phyloP scores from a whole-genome alignment of 2,113 vertebrate species.

The Pipa parva region DNA sequence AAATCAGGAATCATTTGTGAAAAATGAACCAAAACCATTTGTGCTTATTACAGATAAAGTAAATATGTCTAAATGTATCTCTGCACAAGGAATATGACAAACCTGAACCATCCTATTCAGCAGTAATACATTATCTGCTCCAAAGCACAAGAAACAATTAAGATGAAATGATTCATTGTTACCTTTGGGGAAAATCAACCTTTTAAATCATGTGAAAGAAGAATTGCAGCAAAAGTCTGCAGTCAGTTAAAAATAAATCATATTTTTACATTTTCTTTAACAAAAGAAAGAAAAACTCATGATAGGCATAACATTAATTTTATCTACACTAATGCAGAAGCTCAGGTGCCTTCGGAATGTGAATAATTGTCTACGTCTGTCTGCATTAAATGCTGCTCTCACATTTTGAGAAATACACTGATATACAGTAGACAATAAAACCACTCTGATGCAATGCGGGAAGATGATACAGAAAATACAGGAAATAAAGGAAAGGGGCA shows the following conservation, averaged over 20 bases:
- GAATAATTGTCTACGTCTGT: neutral
- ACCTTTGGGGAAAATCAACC: conserved; percentile 39
- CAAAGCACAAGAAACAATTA: conserved; percentile 39
- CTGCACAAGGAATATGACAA: conserved; percentile 21
- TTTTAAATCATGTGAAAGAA: conserved; percentile 23
- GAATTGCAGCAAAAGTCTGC: conserved; percentile 11
- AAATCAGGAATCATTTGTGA: conserved; percentile 1
- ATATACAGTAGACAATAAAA: neutral
- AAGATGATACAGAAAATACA: too few species aligned
- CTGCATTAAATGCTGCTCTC: neutral
- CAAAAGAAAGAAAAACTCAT: conserved; percentile 7
- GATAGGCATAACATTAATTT: conserved; percentile 8
- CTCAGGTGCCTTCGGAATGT: neutral
- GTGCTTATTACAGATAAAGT: conserved; percentile 31
- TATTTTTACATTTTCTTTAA: conserved; percentile 8
- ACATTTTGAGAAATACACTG: neutral
- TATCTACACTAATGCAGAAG: conserved; percentile 6
- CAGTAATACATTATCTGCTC: conserved; percentile 42
- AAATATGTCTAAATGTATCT: conserved; percentile 31
- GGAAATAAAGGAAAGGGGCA: too few species aligned
- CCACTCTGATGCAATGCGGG: too few species aligned
- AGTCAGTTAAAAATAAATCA: conserved; percentile 6
- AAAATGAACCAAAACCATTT: conserved; percentile 23
- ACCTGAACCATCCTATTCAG: conserved; percentile 36
- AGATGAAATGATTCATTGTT: conserved; percentile 41